phyloP scores from a whole-genome alignment of 2,888 invertebrate genomes.

The Apamea epomidion region DNA sequence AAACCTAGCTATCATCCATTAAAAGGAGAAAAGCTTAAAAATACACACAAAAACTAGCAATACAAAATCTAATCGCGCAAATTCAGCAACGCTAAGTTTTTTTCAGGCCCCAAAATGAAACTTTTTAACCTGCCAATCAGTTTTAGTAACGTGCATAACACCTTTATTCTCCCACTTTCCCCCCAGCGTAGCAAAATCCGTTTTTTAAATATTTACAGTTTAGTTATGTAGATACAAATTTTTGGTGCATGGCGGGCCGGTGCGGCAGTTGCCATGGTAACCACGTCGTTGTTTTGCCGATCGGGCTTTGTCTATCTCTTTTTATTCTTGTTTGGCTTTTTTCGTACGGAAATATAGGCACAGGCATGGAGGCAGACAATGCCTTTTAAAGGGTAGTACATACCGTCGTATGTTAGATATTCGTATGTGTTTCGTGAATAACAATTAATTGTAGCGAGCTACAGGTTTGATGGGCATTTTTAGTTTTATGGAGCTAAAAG shows the following conservation, averaged over 20 bases:
- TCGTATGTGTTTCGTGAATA: constrained; percentile 53
- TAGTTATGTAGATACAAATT: constrained; percentile 71
- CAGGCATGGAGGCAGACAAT: constrained; percentile 74
- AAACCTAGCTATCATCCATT: neutral
- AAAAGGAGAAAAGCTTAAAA: neutral
- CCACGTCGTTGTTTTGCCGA: constrained; percentile 88
- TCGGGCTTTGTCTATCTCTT: constrained; percentile 79
- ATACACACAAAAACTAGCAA: neutral
- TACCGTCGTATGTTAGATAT: constrained; percentile 67
- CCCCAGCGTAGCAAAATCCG: constrained; percentile 56
- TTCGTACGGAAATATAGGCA: constrained; percentile 79
- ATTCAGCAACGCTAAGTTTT: constrained; percentile 36
- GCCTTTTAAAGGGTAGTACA: constrained; percentile 73
- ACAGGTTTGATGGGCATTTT: constrained; percentile 62
- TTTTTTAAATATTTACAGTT: constrained; percentile 67
- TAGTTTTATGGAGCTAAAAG: constrained; percentile 25
- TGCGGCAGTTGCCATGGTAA: constrained; percentile 85
- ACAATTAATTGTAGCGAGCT: constrained; percentile 58
- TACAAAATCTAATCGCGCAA: constrained; percentile 34
- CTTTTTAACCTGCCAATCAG: constrained; percentile 60
- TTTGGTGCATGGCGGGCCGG: constrained; percentile 77
- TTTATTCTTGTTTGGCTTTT: constrained; percentile 77
- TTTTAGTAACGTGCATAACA: constrained; percentile 33
- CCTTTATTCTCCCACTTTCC: constrained; percentile 52
- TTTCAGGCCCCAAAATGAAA: constrained; percentile 39